phyloP scores from a whole-genome alignment of 2,113 vertebrate species.

The Amblyornis subalaris region DNA sequence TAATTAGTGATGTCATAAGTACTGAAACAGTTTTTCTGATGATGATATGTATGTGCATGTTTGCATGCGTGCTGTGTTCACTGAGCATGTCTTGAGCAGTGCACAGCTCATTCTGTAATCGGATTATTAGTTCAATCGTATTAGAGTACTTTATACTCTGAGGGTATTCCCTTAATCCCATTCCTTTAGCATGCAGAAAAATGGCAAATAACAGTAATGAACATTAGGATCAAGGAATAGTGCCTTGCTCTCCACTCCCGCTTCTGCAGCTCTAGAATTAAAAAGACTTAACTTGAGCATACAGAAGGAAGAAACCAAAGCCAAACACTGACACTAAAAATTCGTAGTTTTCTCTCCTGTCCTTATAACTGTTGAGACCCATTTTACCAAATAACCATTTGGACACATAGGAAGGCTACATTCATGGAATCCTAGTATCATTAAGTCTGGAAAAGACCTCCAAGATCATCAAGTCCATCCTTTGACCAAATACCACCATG shows the following conservation, averaged over 20 bases:
- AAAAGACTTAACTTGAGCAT: background rate
- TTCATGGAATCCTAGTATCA: background rate
- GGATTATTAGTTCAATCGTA: background rate
- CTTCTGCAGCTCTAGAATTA: background rate
- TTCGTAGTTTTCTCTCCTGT: background rate
- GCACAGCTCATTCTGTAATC: background rate
- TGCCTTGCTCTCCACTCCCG: background rate
- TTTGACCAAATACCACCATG: background rate
- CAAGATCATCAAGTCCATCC: background rate
- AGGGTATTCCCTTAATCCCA: background rate
- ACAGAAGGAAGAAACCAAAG: background rate
- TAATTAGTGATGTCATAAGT: background rate
- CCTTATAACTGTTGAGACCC: background rate
- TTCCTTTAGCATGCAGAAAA: background rate
- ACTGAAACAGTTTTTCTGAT: background rate
- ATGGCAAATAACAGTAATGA: background rate
- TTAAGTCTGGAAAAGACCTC: background rate
- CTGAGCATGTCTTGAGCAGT: background rate
- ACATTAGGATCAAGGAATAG: background rate
- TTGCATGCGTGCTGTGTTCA: background rate
- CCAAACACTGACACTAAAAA: background rate
- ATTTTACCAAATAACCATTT: background rate
- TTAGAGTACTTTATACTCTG: background rate
- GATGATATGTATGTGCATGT: background rate
- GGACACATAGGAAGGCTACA: background rate